These are phyloP conservation scores for Syngnathus floridae DNA, from an alignment of 2,113 vertebrate species.

Conservation along the genomic window DNA sequence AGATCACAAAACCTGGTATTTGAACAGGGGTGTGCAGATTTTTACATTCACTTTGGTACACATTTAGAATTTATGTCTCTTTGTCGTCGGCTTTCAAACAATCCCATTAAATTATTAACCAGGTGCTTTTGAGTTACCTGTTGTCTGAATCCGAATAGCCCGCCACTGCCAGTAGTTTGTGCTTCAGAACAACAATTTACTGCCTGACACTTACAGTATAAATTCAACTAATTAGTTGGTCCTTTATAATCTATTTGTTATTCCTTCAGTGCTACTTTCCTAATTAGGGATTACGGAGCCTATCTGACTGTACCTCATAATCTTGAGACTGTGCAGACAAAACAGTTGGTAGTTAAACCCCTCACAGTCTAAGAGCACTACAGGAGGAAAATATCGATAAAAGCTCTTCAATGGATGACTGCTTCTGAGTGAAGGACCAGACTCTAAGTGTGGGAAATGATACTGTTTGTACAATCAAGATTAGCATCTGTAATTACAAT, in stretches of 20 bases:
- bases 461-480: conserved; percentile 73
- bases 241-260: conserved; percentile 60
- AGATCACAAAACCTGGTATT: too few species aligned
- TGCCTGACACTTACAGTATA: conserved; percentile 29
- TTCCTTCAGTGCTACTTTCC: conserved; percentile 34
- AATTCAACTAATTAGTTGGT: conserved; percentile 9
- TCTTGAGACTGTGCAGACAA: conserved; percentile 49
- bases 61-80: background rate
- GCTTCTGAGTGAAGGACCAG: conserved; percentile 20
- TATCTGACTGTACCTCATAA: conserved; percentile 59
- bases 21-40: too few species aligned
- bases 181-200: conserved; percentile 17
- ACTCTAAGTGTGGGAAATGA: conserved; percentile 68
- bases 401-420: conserved; percentile 5
- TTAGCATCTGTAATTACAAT: conserved; percentile 54
- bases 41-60: too few species aligned
- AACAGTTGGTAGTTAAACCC: conserved; percentile 57
- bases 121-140: background rate
- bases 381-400: conserved; percentile 23
- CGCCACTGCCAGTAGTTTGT: conserved; percentile 45
- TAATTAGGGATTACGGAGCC: conserved; percentile 55
- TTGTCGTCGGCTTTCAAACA: background rate
- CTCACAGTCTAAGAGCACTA: conserved; percentile 46
- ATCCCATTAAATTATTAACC: background rate
- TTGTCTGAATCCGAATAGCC: conserved; percentile 22